Evolutionary conservation across 1,140 invertebrate species (phyloP).

Genomic region (Eupristina koningsbergeri): DNA sequence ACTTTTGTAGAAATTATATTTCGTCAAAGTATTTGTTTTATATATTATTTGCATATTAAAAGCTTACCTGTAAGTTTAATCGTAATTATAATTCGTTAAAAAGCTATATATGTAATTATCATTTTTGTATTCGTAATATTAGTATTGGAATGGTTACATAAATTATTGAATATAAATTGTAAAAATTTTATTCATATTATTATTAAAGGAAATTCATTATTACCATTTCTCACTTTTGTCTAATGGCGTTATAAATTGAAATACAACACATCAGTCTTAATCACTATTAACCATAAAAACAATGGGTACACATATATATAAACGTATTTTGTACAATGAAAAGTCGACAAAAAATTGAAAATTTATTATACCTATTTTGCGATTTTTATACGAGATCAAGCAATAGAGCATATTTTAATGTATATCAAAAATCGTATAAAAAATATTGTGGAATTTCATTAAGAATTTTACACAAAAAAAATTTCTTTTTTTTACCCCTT

Average conservation of each 20-base stretch:
- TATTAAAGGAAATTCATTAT: background rate
- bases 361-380: no score
- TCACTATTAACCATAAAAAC: no score
- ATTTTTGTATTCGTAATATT: background rate
- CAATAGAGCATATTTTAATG: no score
- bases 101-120: background rate
- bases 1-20: background rate
- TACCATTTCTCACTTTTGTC: background rate
- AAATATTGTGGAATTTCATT: no score
- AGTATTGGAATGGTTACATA: background rate
- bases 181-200: background rate
- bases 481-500: no score
- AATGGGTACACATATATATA: no score
- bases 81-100: constrained; percentile 5
- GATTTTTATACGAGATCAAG: no score
- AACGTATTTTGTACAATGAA: no score
- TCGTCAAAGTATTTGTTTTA: background rate
- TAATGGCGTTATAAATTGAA: background rate
- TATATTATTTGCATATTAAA: constrained; percentile 17
- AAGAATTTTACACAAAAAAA: no score
- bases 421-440: no score
- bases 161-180: background rate
- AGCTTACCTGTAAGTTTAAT: constrained; percentile 28
- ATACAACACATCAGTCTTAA: no score
- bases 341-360: no score